Evolutionary conservation across 2,888 invertebrate species (phyloP), one percentile per base, ranked within the genome.

Genomic region (Drosophila monieri): DNA sequence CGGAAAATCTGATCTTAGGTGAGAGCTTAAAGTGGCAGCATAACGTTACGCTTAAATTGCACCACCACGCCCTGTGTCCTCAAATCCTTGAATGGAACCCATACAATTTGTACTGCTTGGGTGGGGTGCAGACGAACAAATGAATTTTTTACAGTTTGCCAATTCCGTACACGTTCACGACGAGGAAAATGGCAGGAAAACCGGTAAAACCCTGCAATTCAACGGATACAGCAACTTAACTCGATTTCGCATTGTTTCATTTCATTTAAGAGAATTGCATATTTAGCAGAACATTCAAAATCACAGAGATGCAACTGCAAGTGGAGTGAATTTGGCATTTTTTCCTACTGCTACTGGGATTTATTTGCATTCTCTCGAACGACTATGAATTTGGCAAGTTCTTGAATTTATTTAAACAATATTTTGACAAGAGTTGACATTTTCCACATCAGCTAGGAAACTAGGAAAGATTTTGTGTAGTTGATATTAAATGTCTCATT

Each of bases 231-330:
- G 62, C 54, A 49, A 53, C 51, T 69, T 57, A 65, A 49, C 73
- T 46, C 51, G 21, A 46, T 55, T 54, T 61, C 53, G 14, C 21
- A 54, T 60, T 54, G 53, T 78, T 78, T 69, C 57, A 76, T 81
- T 81, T 81, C 58, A 72, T 85, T 79, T 79, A 46, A 47, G 62
- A 46, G 54, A 41, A 76, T 56, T 67, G 73, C 77, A 75, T 65
- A 81, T 60, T 69, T 67, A 48, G 32, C 56, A 44, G 55, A 27
- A 52, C 59, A 59, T 51, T 62, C 41, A 59, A 67, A 48, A 55
- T 57, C 61, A 70, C 49, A 43, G 48, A 60, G 57, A 37, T 48
- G 39, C 51, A 37, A 39, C 35, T 35, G 35, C 48, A 37, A 37
- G 23, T 44, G 46, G 14, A 46, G 39, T 12, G n/a, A 46, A 25